Evolutionary conservation across 2,888 invertebrate genomes (phyloP).

Genomic region (Eulithis testata): DNA sequence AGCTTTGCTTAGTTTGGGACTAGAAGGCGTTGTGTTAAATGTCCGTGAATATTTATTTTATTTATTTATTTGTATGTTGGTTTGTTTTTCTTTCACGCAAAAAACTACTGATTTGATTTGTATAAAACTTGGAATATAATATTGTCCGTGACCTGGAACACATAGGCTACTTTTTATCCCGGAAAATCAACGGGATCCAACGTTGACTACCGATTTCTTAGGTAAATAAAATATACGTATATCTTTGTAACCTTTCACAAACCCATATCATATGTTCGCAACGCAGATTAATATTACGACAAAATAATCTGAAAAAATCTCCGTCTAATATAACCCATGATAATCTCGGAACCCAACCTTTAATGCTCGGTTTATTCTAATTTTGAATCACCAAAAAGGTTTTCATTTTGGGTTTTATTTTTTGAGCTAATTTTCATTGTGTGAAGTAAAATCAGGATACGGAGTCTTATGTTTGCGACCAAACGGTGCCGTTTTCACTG

Average conservation of each 20-base stretch:
- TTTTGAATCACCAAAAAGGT: not conserved
- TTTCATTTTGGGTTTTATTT: slow-evolving; percentile 6
- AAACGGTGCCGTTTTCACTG: not conserved
- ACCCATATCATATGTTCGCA: slow-evolving; percentile 2
- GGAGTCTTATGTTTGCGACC: slow-evolving; percentile 4
- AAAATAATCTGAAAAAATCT: slow-evolving; percentile 11
- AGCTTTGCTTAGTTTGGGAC: too few relatives aligned
- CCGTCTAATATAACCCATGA: not conserved
- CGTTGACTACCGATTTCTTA: too few relatives aligned
- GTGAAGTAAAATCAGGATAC: slow-evolving; percentile 3
- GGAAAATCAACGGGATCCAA: too few relatives aligned
- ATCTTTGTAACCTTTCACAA: not conserved
- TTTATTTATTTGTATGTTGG: too few relatives aligned
- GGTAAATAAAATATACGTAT: too few relatives aligned
- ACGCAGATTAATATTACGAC: slow-evolving; percentile 4
- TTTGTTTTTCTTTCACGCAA: too few relatives aligned
- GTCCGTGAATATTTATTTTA: too few relatives aligned
- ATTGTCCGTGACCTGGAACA: too few relatives aligned
- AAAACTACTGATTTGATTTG: too few relatives aligned
- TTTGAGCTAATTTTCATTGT: slow-evolving; percentile 14
- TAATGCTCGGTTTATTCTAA: slow-evolving; percentile 1
- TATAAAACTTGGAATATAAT: too few relatives aligned
- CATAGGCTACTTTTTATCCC: too few relatives aligned
- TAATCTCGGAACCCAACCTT: slow-evolving; percentile 6
- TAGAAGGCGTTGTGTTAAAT: too few relatives aligned